Conservation (phyloP, 2,888 invertebrate genomes). For the Hedya salicella region DNA sequence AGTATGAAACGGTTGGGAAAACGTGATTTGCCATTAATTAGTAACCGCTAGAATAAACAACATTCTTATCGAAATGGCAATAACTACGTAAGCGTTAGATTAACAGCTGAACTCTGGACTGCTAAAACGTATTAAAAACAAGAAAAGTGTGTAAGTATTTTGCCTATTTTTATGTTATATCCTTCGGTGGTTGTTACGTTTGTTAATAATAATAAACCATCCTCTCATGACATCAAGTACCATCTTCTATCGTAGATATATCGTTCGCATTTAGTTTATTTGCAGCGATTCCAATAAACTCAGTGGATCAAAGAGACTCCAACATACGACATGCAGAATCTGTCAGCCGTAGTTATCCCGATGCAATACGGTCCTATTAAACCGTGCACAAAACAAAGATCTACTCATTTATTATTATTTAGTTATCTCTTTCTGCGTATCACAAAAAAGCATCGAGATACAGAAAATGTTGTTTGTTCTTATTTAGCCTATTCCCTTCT, state of each 20-base stretch:
- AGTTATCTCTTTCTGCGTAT: background rate
- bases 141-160: too few species aligned
- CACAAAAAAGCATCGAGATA: background rate
- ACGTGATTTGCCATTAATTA: too few species aligned
- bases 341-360: slow-evolving; percentile 25
- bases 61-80: too few species aligned
- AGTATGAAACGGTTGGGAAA: too few species aligned
- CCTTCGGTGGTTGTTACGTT: too few species aligned
- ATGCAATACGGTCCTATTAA: slow-evolving; percentile 32
- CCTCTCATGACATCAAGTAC: background rate
- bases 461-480: background rate
- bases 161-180: too few species aligned
- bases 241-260: background rate
- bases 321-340: slow-evolving; percentile 19
- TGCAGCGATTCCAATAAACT: slow-evolving; percentile 8
- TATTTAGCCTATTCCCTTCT: slow-evolving; percentile 5
- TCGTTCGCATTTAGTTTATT: slow-evolving; percentile 7
- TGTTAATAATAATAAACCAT: too few species aligned
- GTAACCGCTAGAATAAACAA: too few species aligned
- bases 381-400: background rate
- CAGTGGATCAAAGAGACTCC: slow-evolving; percentile 28
- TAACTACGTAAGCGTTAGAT: too few species aligned
- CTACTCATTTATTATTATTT: slow-evolving; percentile 5
- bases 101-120: too few species aligned
- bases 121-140: too few species aligned